Base-by-base conservation (phyloP, 2,113 vertebrate species). In the Grallaria varia region DNA sequence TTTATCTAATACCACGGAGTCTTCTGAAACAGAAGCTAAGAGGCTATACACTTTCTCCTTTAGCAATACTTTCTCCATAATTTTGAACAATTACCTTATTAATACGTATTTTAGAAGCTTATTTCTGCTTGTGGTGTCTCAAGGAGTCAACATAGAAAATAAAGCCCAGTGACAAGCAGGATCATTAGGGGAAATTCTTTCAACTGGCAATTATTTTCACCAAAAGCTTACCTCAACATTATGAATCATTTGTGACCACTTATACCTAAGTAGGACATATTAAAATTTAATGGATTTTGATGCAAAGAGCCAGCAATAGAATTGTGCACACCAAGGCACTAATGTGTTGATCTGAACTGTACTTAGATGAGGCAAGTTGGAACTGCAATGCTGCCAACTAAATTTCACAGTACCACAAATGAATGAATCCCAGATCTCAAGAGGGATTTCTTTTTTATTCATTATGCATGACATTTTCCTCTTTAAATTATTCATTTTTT, bases 191-290 rank as follows among this genome's bases (percentile, higher is more conserved):
- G 87, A 86, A 92, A 80, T 89, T 93, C 76, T 96, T 95, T 90
- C 87, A 93, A 81, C 90, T 82, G 84, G 95, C 27, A 79, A 92
- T 96, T 96, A 96, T 97, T 96, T 97, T 96, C 96, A 96, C 94
- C 93, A 87, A 97, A 93, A 94, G 79, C 95, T 96, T 93, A 89
- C 89, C 95, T 96, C 95, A 95, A 93, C 76, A 81, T 96, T 96
- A 97, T 94, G 95, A 98, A 97, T 97, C 97, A 98, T 97, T 96
- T 97, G 97, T 97, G 97, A 94, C 94, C 97, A 97, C 96, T 98
- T 97, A 97, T 4, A 72, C 79, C 96, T 97, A 97, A 97, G 97
- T 87, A 63, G 95, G 76, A 84, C 60, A 66, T 86, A 98, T 98
- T 97, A 98, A 98, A 97, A 90, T 97, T 94, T 98, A 98, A 98